Evolutionary conservation across 2,113 vertebrate species (phyloP), one percentile per base, ranked within the genome.

Genomic region (Dromiciops gliroides): DNA sequence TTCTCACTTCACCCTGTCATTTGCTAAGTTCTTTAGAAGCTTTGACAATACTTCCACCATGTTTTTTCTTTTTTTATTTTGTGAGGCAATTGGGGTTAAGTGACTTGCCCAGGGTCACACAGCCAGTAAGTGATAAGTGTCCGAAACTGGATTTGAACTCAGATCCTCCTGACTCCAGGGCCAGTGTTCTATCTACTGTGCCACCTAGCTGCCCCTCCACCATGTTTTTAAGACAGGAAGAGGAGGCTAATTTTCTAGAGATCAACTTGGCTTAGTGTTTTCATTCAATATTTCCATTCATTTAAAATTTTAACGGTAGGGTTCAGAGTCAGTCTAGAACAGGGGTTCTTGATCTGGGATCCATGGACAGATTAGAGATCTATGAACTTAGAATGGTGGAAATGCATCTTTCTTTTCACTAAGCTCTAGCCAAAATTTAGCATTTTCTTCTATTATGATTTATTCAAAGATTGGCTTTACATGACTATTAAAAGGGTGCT

Each of bases 161-260:
- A n/a, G n/a, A n/a, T n/a, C n/a, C n/a, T n/a, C n/a, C n/a, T n/a
- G n/a, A n/a, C n/a, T n/a, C n/a, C n/a, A n/a, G n/a, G n/a, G n/a
- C n/a, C n/a, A n/a, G n/a, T n/a, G n/a, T n/a, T n/a, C n/a, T n/a
- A n/a, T n/a, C n/a, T n/a, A n/a, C n/a, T n/a, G n/a, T n/a, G n/a
- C n/a, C n/a, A n/a, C n/a, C n/a, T n/a, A n/a, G n/a, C n/a, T n/a
- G n/a, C n/a, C n/a, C 90, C 91, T 94, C 95, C 51, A 14, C 0
- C 6, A 5, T 92, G 44, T 52, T 90, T 92, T 67, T 90, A 50
- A 91, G 48, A 26, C 23, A 93, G 93, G 89, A 89, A 51, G 67
- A 47, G 31, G 23, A 92, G 49, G 50, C 11, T 92, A 94, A n/a
- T 89, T 95, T 96, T 92, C 93, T 90, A 89, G 0, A 60, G 94